Evolutionary conservation across 2,888 invertebrate genomes (phyloP).

Genomic region (Caenorhabditis sp.): DNA sequence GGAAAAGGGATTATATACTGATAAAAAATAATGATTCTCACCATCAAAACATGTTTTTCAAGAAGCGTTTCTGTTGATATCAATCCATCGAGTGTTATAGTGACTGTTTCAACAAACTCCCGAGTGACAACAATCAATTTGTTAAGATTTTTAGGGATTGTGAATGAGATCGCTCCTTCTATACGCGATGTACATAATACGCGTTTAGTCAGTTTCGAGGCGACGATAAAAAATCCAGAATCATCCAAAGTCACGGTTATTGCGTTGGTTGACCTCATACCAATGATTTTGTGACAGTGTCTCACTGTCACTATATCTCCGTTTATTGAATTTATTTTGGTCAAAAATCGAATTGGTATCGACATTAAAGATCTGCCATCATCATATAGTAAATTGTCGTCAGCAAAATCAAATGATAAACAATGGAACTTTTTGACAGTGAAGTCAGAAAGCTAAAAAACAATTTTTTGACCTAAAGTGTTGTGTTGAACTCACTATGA

Average conservation of each 20-base stretch:
- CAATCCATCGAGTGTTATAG: slow-evolving; percentile 40
- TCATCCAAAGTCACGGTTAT: slow-evolving; percentile 33
- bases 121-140: slow-evolving; percentile 26
- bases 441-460: slow-evolving; percentile 26
- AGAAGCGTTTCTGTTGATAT: slow-evolving; percentile 21
- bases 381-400: slow-evolving; percentile 36
- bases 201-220: slow-evolving; percentile 18
- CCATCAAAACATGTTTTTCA: slow-evolving; percentile 25
- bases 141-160: slow-evolving; percentile 18
- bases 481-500: slow-evolving; percentile 24
- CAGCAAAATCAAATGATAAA: slow-evolving; percentile 33
- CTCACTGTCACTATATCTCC: slow-evolving; percentile 28
- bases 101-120: slow-evolving; percentile 19
- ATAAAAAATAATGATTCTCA: background rate
- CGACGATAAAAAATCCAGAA: slow-evolving; percentile 26
- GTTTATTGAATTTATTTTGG: slow-evolving; percentile 20
- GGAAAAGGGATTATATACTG: slow-evolving; percentile 3
- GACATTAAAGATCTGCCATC: slow-evolving; percentile 17
- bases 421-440: slow-evolving; percentile 14
- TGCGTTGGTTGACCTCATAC: slow-evolving; percentile 9
- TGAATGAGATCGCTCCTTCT: slow-evolving; percentile 27
- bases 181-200: slow-evolving; percentile 4
- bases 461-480: too few relatives aligned
- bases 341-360: slow-evolving; percentile 13
- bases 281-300: slow-evolving; percentile 28